Evolutionary conservation across 2,113 vertebrate genomes (phyloP).

Genomic region (Sylvietta virens): DNA sequence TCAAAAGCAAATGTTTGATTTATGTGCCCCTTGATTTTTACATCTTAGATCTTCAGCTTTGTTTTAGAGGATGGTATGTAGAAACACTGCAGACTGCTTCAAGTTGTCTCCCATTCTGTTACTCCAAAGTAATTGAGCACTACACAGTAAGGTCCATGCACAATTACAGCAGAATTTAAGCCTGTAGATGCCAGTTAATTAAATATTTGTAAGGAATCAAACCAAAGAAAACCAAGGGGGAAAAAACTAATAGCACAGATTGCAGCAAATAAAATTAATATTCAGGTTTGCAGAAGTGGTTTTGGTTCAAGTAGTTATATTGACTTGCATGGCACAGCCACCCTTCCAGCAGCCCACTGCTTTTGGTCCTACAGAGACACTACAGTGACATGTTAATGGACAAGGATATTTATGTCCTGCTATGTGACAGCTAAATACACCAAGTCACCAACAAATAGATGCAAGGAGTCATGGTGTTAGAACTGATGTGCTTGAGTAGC

Average conservation of each 20-base stretch:
- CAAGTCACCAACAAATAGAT: neutral
- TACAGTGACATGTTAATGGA: neutral
- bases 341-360: fast-evolving
- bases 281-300: neutral
- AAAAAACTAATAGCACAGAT: neutral
- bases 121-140: neutral
- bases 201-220: neutral
- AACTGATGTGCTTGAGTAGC: neutral
- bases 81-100: neutral
- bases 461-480: neutral
- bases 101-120: neutral
- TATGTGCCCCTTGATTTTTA: neutral
- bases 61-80: neutral
- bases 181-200: neutral
- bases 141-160: neutral
- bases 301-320: neutral
- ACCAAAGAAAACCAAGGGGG: neutral
- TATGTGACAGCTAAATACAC: neutral
- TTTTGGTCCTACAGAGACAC: neutral
- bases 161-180: neutral
- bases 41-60: neutral
- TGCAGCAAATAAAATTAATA: neutral
- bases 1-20: neutral
- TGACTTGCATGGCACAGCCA: neutral
- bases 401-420: neutral